phyloP scores from a whole-genome alignment of 2,888 invertebrate species.

The Scaptomyza tumidula region DNA sequence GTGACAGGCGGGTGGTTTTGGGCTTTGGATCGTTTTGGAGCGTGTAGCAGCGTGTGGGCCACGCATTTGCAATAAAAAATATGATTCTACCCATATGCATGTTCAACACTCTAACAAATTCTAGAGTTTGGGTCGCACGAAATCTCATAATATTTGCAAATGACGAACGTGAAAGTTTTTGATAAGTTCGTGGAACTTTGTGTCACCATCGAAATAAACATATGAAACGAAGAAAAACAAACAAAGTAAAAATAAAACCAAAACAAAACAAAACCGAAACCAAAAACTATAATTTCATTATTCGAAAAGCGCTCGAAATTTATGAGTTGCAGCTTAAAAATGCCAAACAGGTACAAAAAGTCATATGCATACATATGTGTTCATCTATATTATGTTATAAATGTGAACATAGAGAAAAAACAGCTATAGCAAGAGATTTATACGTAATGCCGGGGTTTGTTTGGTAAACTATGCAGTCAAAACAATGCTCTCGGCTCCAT shows the following conservation, averaged over 20 bases:
- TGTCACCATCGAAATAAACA: slow-evolving; percentile 11
- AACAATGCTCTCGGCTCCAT: slow-evolving; percentile 37
- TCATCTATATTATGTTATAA: background rate
- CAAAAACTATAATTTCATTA: slow-evolving; percentile 69
- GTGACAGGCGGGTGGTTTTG: slow-evolving; percentile 8
- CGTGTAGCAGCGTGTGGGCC: slow-evolving; percentile 35
- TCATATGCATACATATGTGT: slow-evolving; percentile 11
- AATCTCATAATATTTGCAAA: slow-evolving; percentile 80
- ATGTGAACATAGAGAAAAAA: too few species aligned
- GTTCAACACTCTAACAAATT: slow-evolving; percentile 58
- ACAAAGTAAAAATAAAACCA: background rate
- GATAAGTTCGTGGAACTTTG: slow-evolving; percentile 60
- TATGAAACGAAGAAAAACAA: background rate
- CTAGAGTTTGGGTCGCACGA: slow-evolving; percentile 54
- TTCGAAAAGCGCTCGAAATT: slow-evolving; percentile 62
- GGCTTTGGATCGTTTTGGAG: background rate
- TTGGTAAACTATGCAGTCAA: slow-evolving; percentile 41
- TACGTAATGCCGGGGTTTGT: slow-evolving; percentile 47
- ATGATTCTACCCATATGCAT: slow-evolving; percentile 67
- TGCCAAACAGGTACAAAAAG: slow-evolving; percentile 47
- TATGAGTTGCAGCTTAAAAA: slow-evolving; percentile 47
- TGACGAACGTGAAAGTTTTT: slow-evolving; percentile 79
- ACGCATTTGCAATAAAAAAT: slow-evolving; percentile 76
- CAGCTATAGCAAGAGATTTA: slow-evolving; percentile 42
- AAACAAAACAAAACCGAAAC: slow-evolving; percentile 24